Evolutionary conservation across 2,113 vertebrate species (phyloP).

Genomic region (Psephotus haematonotus): DNA sequence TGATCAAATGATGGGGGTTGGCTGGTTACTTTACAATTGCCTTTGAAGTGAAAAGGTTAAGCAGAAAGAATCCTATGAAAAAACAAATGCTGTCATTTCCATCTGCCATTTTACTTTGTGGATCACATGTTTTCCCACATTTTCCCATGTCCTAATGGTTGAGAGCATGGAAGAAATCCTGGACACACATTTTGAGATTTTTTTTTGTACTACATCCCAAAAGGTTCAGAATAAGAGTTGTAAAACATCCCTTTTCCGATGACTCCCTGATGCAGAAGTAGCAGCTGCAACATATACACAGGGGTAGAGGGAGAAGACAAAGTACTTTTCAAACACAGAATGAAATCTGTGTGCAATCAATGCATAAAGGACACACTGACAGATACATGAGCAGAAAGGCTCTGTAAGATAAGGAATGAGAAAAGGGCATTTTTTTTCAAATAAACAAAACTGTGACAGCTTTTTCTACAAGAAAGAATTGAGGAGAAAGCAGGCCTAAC

Average conservation of each 20-base stretch:
- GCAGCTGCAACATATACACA: not conserved
- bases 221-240: not conserved
- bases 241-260: not conserved
- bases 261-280: not conserved
- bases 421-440: conserved; percentile 25
- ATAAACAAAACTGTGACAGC: not conserved
- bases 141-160: not conserved
- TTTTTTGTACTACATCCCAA: not conserved
- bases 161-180: not conserved
- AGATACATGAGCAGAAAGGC: not conserved
- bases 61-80: not conserved
- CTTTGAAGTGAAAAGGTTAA: conserved; percentile 9
- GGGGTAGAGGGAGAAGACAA: not conserved
- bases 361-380: not conserved
- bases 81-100: not conserved
- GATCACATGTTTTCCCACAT: not conserved
- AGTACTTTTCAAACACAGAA: not conserved
- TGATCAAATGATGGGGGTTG: not conserved
- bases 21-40: not conserved
- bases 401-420: not conserved
- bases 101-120: not conserved
- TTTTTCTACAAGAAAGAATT: not conserved
- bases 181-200: too few relatives aligned
- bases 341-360: not conserved
- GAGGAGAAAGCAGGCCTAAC: not conserved